Evolutionary conservation across 2,888 invertebrate genomes (phyloP).

Genomic region (Mactromeris polynyma): DNA sequence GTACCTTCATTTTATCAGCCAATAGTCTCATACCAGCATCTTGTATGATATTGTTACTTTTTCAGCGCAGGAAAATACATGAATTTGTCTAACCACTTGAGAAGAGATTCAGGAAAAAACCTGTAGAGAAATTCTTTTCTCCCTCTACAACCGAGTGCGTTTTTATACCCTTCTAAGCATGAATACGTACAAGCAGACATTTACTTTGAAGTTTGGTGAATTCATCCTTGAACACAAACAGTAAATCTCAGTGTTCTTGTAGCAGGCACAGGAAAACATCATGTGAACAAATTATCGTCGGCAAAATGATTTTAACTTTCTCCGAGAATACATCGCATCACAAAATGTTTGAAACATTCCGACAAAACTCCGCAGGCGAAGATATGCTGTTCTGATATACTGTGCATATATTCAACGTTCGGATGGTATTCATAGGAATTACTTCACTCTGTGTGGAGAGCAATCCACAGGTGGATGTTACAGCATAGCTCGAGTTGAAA

Average conservation of each 20-base stretch:
- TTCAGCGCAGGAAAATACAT: background rate
- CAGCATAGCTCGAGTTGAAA: background rate
- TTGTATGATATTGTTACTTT: background rate
- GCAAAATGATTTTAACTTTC: background rate
- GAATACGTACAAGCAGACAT: background rate
- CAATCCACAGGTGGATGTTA: background rate
- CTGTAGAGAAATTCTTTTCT: background rate
- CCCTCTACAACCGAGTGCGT: background rate
- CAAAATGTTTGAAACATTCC: background rate
- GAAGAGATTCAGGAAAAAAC: background rate
- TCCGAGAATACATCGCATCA: background rate
- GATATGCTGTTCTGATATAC: background rate
- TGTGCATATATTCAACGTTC: background rate
- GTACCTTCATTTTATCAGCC: too few relatives aligned
- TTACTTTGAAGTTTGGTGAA: background rate
- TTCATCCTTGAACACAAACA: background rate
- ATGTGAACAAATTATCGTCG: background rate
- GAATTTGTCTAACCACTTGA: background rate
- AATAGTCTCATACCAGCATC: background rate
- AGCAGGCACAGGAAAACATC: background rate
- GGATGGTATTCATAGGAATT: background rate
- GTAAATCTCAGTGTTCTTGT: background rate
- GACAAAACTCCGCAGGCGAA: background rate
- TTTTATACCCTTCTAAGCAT: background rate
- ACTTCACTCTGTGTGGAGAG: background rate